These are phyloP conservation scores for Eupeodes latifasciatus DNA, from an alignment of 2,888 invertebrate species.

Conservation along the genomic window DNA sequence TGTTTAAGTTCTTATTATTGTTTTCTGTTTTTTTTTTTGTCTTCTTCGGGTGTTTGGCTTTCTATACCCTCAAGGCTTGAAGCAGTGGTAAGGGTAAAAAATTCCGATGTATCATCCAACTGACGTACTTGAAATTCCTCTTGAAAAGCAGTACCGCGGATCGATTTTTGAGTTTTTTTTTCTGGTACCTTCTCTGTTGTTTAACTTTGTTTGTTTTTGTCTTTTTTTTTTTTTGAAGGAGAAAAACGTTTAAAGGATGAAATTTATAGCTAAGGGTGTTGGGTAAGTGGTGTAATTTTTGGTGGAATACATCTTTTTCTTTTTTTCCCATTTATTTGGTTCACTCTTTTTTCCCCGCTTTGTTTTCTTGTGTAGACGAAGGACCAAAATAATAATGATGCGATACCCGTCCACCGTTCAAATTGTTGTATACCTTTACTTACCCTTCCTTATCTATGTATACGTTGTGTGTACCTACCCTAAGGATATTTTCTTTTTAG, in stretches of 20 bases:
- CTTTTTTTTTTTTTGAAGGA: slow-evolving; percentile 5
- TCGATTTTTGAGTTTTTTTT: slow-evolving; percentile 48
- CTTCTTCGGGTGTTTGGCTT: background rate
- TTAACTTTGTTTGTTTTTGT: background rate
- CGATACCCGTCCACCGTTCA: slow-evolving; percentile 23
- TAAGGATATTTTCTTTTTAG: slow-evolving; percentile 49
- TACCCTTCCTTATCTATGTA: no score
- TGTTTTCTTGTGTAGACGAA: slow-evolving; percentile 30
- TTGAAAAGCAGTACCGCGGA: slow-evolving; percentile 40
- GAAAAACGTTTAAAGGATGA: slow-evolving; percentile 56
- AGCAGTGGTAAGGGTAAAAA: slow-evolving; percentile 21
- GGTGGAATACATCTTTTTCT: slow-evolving; percentile 54
- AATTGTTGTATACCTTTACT: background rate
- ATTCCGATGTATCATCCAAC: slow-evolving; percentile 61
- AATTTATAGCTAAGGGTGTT: slow-evolving; percentile 58
- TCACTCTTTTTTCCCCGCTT: slow-evolving; percentile 2
- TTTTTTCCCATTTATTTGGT: background rate
- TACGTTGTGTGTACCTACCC: slow-evolving; percentile 9
- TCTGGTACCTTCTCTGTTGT: background rate
- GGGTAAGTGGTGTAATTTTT: slow-evolving; percentile 69
- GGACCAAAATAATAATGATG: slow-evolving; percentile 38
- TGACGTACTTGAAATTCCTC: slow-evolving; percentile 56
- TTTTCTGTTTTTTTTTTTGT: slow-evolving; percentile 33
- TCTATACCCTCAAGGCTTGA: background rate
- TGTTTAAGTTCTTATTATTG: slow-evolving; percentile 57